Base-by-base conservation (phyloP, 1,140 invertebrate species). In the Tetramorium simillimum region DNA sequence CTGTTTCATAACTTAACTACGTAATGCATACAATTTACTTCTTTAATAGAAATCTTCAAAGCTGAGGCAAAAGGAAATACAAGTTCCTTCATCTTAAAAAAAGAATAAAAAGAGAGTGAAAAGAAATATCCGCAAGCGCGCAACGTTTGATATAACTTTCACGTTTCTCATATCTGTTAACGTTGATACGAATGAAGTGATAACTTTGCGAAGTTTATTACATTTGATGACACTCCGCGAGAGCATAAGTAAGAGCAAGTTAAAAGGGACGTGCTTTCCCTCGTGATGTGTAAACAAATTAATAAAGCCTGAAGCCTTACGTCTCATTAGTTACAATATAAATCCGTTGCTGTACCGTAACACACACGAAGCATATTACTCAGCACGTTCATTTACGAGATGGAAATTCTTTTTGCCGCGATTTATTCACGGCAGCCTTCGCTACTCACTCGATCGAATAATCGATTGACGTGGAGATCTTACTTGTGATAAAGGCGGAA, bases 391-490 rank as follows among this genome's bases (percentile, higher is more conserved):
- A 2, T 63, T 77, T 33, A 4, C 10, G 18, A 46, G 37, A 82
- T 82, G 51, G 65, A 80, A 67, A 72, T 82, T 82, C 43, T 58
- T 40, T 60, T 33, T 72, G 14, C 16, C 37, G 33, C 62, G 33
- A 80, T 82, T 86, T 88, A 86, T 62, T 67, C 62, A 72, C 49
- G n/a, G 9, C 6, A 77, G 5, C 24, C 7, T 86, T 16, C 33
- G 16, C 28, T 24, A 53, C n/a, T 53, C 53, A 10, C 14, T 87
- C n/a, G 53, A 9, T 69, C 53, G 63, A 14, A 53, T 49, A 78
- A 86, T 82, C 37, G 78, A 70, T 81, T 28, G 33, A 37, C 63
- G 5, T 24, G 33, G 53, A 46, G 10, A 62, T 86, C 53, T 16
- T 28, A 43, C 3, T 69, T n/a, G 28, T 65, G 60, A 78, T 18